Conservation (phyloP, 2,797 vertebrate species). For the Danio jaintianensis region DNA sequence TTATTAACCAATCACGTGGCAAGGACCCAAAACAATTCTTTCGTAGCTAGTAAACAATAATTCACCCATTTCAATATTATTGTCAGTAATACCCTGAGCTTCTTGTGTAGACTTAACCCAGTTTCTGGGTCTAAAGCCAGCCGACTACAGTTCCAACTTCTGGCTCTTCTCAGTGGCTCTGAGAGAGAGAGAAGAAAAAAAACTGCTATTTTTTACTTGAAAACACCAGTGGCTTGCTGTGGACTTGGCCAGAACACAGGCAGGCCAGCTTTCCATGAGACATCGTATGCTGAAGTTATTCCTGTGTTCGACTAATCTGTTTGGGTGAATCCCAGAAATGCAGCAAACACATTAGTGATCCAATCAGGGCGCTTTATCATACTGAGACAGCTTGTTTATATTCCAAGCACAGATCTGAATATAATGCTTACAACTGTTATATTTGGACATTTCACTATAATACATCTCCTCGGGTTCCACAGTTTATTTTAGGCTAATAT, state of each 20-base stretch:
- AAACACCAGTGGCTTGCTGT: conserved; percentile 52
- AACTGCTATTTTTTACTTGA: conserved; percentile 59
- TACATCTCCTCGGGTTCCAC: not conserved
- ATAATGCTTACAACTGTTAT: not conserved
- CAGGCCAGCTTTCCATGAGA: conserved; percentile 61
- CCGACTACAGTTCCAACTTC: conserved; percentile 67
- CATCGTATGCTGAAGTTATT: conserved; percentile 42
- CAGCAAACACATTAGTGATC: conserved; percentile 52
- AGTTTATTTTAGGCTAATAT: conserved; percentile 39
- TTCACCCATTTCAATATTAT: conserved; percentile 59
- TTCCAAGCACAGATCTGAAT: not conserved
- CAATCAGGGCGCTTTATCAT: conserved; percentile 45
- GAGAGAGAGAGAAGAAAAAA: conserved; percentile 12
- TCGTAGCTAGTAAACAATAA: conserved; percentile 78
- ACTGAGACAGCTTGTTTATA: conserved; percentile 27
- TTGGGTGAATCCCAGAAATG: conserved; percentile 49
- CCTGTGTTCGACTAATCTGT: conserved; percentile 54
- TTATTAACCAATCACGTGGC: conserved; percentile 66
- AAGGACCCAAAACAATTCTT: conserved; percentile 78
- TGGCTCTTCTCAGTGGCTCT: conserved; percentile 53
- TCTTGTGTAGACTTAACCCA: conserved; percentile 78
- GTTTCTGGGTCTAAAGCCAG: conserved; percentile 74
- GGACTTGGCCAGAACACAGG: conserved; percentile 46
- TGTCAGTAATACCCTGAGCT: conserved; percentile 74
- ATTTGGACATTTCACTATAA: not conserved